Conservation (phyloP, 2,888 invertebrate genomes). For the Monopis laevigella region DNA sequence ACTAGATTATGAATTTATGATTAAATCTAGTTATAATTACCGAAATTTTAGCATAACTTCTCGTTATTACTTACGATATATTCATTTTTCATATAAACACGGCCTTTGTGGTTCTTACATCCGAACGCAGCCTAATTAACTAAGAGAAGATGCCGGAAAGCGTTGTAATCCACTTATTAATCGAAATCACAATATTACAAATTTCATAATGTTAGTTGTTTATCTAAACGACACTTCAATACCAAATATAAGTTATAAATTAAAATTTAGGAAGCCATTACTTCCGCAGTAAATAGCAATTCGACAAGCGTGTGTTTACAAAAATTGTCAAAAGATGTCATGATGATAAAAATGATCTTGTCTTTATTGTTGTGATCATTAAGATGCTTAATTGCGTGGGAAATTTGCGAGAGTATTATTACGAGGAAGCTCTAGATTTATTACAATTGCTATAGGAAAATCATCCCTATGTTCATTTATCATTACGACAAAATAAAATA, state of each 20-base stretch:
- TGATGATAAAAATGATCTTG: conserved; percentile 25
- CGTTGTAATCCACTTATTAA: conserved; percentile 32
- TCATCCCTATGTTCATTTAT: conserved; percentile 34
- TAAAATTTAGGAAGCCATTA: conserved; percentile 68
- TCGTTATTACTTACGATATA: no score
- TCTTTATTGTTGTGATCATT: conserved; percentile 31
- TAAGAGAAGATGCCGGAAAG: conserved; percentile 43
- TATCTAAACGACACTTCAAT: neutral
- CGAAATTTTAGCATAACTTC: no score
- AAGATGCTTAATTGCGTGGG: conserved; percentile 42
- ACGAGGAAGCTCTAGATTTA: conserved; percentile 5
- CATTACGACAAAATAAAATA: conserved; percentile 36
- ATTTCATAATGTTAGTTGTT: neutral
- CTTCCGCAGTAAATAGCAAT: conserved; percentile 67
- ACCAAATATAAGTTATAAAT: conserved; percentile 25
- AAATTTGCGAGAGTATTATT: conserved; percentile 23
- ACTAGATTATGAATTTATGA: no score
- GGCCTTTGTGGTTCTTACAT: conserved; percentile 46
- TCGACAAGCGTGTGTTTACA: conserved; percentile 68
- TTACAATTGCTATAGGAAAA: conserved; percentile 34
- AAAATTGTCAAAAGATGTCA: conserved; percentile 61
- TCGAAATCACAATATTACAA: conserved; percentile 18
- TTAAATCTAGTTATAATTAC: no score
- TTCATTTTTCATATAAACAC: conserved; percentile 16
- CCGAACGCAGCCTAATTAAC: conserved; percentile 42